Percentiles rank a stretch among this genome's conserved stretches.
Evolutionary conservation across 2,888 invertebrate species (phyloP).

Genomic region (Epistrophella euchroma): DNA sequence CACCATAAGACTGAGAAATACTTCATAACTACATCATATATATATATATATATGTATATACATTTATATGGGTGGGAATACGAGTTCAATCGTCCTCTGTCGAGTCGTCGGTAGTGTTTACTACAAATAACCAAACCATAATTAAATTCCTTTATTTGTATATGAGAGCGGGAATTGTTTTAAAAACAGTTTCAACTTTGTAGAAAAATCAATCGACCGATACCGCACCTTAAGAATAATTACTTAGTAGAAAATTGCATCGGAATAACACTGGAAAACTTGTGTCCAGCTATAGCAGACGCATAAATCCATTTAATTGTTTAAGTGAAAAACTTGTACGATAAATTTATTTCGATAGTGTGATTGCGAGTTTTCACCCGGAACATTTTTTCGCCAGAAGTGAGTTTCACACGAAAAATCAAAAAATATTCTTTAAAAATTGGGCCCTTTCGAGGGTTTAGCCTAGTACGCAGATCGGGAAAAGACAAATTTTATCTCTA

Average conservation of each 20-base stretch:
- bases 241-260: neutral
- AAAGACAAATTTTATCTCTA: too few relatives aligned
- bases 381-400: too few relatives aligned
- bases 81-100: neutral
- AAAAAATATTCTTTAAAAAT: too few relatives aligned
- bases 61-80: neutral
- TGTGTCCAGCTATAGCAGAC: neutral
- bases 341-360: neutral
- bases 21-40: neutral
- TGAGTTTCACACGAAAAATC: too few relatives aligned
- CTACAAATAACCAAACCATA: conserved; percentile 17
- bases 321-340: neutral
- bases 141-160: neutral
- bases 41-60: neutral
- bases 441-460: too few relatives aligned
- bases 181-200: neutral
- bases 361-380: too few relatives aligned
- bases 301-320: neutral
- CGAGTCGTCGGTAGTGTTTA: neutral
- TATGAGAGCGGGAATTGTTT: neutral
- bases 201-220: conserved; percentile 3
- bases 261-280: neutral
- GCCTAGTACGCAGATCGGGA: too few relatives aligned
- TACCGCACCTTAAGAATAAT: neutral
- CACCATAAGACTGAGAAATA: neutral